Evolutionary conservation across 2,113 vertebrate species (phyloP), one percentile per base, ranked within the genome.

Genomic region (Uria aalge): DNA sequence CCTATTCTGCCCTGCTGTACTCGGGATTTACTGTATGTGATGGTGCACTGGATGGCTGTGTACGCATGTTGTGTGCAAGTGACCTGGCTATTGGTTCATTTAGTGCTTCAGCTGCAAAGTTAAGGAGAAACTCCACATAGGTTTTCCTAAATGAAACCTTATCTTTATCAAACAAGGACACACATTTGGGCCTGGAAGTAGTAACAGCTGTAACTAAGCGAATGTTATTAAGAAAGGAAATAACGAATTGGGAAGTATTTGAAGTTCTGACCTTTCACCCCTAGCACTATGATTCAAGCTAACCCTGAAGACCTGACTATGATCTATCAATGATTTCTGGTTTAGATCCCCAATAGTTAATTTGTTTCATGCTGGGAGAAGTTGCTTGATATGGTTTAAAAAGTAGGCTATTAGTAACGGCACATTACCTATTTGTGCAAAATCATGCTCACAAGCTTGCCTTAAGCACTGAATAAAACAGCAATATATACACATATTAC

Each of bases 251-350:
- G 69, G 69, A 94, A 92, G 76, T 87, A 91, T 96, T 97, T 97
- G 95, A 97, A 95, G 97, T 97, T 96, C 76, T 94, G 92, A 95
- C 94, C 96, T 94, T 94, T 96, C 80, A 89, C 88, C 92, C 47
- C 30, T 32, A 94, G 53, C 73, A 89, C 83, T 57, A 97, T 87
- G 96, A 94, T 82, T 92, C 91, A 97, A 75, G 62, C 94, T 92
- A 92, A 94, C 92, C 92, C 94, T 91, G 77, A 87, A 95, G 95
- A 95, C 95, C 95, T 62, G 79, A 85, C 76, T 89, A 81, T 90
- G 94, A 95, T 97, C 76, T 97, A 85, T 87, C 89, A 92, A 34
- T 94, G 95, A 94, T 96, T 95, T 62, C 95, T 94, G 92, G 73
- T 92, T 95, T 97, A 94, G 88, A 92, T 95, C 80, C 57, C 53